Evolutionary conservation across 1,140 invertebrate species (phyloP), one percentile per base, ranked within the genome.

Genomic region (Drosophila arawakana): DNA sequence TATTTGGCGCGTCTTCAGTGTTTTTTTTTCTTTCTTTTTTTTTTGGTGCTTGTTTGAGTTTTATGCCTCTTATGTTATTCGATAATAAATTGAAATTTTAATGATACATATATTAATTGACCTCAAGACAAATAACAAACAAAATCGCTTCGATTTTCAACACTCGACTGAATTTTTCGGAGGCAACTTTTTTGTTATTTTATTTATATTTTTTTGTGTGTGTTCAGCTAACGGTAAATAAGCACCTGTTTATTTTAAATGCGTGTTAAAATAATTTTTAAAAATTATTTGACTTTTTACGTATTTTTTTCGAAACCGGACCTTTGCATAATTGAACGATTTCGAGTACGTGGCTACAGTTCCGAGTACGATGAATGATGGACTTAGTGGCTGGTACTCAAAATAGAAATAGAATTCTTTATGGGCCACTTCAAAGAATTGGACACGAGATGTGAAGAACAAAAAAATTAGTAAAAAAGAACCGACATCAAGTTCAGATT

Each of bases 241-340:
- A 75, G 37, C 60, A 47, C 37, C 46, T 75, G 54, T 58, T 65
- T 55, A 55, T 44, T 63, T 52, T 58, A 41, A 41, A 50, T 60
- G 35, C 47, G 66, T 43, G 62, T 82, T 68, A 73, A 81, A 81
- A 78, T 81, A 73, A 59, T 70, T 85, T 85, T 70, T 79, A 71
- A 61, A 73, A 43, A 57, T 72, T 72, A 85, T 86, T 85, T 55
- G 76, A 69, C 58, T 68, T 75, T 86, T 80, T 83, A 88, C 83
- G 83, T 83, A 89, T 89, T 78, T 59, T 89, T 78, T 59, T 41
- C 43, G 58, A 88, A 89, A 88, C 83, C 83, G 83, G 83, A 88
- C 80, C 80, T 80, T 54, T 30, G 9, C 15, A 13, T 13, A 54
- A 58, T 30, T 25, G 11, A 13, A 52, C 25, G 9, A 52, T 34